These are phyloP conservation scores for Perccottus glenii DNA, from an alignment of 2,113 vertebrate species.

Conservation along the genomic window DNA sequence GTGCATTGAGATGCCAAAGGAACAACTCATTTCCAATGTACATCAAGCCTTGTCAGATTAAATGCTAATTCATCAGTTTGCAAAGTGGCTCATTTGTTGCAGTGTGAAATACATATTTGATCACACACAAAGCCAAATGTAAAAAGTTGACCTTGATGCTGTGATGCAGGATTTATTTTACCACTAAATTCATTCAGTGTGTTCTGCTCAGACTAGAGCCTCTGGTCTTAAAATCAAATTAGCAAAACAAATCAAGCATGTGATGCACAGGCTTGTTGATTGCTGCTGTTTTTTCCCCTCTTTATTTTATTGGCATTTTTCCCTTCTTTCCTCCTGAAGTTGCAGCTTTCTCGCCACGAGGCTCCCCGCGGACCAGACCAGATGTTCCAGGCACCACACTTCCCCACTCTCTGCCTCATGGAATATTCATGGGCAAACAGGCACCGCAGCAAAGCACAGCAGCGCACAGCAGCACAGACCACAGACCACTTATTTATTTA, in stretches of 20 bases:
- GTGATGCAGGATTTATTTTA: constrained; percentile 42
- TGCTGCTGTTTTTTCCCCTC: constrained; percentile 46
- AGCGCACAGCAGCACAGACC: constrained; percentile 63
- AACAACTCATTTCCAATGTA: neutral
- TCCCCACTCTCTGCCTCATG: constrained; percentile 83
- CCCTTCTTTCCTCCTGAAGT: constrained; percentile 75
- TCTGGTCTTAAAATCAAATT: constrained; percentile 81
- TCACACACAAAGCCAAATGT: constrained; percentile 26
- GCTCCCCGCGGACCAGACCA: constrained; percentile 83
- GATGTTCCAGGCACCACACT: constrained; percentile 85
- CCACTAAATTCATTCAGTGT: constrained; percentile 50
- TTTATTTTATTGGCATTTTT: constrained; percentile 76
- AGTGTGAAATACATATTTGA: constrained; percentile 45
- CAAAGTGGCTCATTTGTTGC: constrained; percentile 31
- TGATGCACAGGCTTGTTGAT: constrained; percentile 77
- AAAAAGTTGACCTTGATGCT: constrained; percentile 42
- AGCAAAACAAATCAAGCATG: constrained; percentile 83
- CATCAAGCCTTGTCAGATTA: constrained; percentile 9
- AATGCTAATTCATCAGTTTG: constrained; percentile 43
- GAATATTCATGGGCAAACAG: constrained; percentile 86
- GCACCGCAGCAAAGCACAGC: constrained; percentile 70
- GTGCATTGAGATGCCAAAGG: constrained; percentile 17
- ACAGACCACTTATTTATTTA: constrained; percentile 79
- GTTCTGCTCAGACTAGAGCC: constrained; percentile 59
- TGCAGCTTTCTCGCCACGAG: constrained; percentile 83